Evolutionary conservation across 2,113 vertebrate species (phyloP).

Genomic region (Paralichthys olivaceus): DNA sequence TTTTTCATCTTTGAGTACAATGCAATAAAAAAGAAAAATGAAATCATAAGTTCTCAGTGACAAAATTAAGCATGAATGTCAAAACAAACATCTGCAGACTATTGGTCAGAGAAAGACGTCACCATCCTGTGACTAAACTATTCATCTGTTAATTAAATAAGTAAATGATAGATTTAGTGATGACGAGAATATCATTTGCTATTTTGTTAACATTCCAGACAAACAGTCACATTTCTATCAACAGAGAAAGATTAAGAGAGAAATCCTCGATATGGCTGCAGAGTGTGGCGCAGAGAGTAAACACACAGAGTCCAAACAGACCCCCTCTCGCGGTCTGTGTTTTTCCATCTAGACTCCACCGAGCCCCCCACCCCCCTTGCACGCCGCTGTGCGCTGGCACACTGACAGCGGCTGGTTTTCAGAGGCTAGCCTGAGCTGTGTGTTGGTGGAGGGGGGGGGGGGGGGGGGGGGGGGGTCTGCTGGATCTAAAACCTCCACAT

Average conservation of each 20-base stretch:
- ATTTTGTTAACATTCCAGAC: neutral
- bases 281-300: slow-evolving; percentile 43
- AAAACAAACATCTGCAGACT: neutral
- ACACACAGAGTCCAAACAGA: slow-evolving; percentile 48
- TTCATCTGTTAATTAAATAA: neutral
- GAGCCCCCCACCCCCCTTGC: neutral
- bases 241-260: neutral
- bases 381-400: slow-evolving; percentile 45
- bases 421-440: slow-evolving; percentile 15
- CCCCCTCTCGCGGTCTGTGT: slow-evolving; percentile 47
- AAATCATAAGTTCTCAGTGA: neutral
- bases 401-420: slow-evolving; percentile 63
- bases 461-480: slow-evolving; percentile 5
- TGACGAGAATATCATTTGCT: neutral
- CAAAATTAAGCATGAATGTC: neutral
- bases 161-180: neutral
- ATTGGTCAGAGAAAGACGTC: neutral
- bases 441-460: slow-evolving; percentile 5
- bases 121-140: neutral
- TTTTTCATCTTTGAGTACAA: neutral
- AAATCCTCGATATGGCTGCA: slow-evolving; percentile 13
- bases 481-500: slow-evolving; percentile 53
- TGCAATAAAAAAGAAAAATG: neutral
- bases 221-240: neutral
- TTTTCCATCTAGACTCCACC: slow-evolving; percentile 60